Evolutionary conservation across 2,113 vertebrate genomes (phyloP).

Genomic region (Solenodon paradoxus): DNA sequence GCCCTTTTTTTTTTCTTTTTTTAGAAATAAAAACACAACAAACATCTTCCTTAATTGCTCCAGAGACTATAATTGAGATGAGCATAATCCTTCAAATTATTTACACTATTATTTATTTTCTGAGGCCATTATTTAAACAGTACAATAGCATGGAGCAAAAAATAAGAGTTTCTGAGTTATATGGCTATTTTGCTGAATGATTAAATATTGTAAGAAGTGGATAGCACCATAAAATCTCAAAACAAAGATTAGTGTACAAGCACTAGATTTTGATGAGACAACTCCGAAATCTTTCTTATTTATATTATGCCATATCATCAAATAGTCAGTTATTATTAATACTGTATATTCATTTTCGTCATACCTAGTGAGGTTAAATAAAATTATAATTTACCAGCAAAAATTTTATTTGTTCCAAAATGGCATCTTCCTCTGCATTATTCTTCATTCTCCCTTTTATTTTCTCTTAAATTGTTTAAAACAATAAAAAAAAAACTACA

Average conservation of each 20-base stretch:
- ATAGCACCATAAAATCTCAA: not conserved
- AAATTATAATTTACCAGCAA: constrained; percentile 4
- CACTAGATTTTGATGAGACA: not conserved
- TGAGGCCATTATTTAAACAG: constrained; percentile 50
- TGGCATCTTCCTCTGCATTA: not conserved
- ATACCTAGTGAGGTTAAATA: not conserved
- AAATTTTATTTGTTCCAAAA: constrained; percentile 16
- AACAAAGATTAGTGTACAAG: not conserved
- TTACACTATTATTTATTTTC: constrained; percentile 47
- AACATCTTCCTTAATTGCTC: constrained; percentile 36
- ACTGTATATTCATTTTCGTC: not conserved
- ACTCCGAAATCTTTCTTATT: not conserved
- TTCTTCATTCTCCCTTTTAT: not conserved
- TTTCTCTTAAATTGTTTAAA: not conserved
- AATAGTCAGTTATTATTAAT: not conserved
- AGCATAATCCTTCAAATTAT: not conserved
- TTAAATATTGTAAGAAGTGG: not conserved
- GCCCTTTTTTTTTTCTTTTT: constrained; percentile 23
- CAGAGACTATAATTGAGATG: constrained; percentile 52
- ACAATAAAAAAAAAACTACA: not conserved
- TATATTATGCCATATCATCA: not conserved
- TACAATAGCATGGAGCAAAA: not conserved
- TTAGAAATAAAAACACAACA: constrained; percentile 51
- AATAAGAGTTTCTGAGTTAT: not conserved
- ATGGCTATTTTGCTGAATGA: not conserved